Base-by-base conservation (phyloP, 2,888 invertebrate genomes). In the Parochlus steinenii region DNA sequence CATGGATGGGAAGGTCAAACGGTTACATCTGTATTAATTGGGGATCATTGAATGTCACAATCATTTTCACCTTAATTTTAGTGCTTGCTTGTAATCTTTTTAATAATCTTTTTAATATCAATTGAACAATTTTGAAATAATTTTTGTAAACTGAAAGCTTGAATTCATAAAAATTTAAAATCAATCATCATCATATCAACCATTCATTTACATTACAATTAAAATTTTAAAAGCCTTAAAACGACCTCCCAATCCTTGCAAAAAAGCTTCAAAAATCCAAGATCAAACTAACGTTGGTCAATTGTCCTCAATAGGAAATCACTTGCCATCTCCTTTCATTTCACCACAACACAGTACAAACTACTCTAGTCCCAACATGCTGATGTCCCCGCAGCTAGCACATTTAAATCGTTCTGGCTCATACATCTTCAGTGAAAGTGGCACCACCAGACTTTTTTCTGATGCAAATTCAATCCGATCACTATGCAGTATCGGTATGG, bases 401-500 rank as follows among this genome's bases (percentile, higher is more conserved):
- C 47, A 63, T 64, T 45, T 52, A 38, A 44, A 49, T 27, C 45
- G 51, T 41, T 46, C 53, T 17, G 58, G 58, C 47, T 65, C 66
- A 42, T 61, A 61, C 46, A 65, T 71, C 40, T 71, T 71, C 48
- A 65, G 69, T 37, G 79, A 79, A 44, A 63, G 62, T 42, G 65
- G 68, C 43, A 69, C 67, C 47, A 54, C 58, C 42, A 55, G 53
- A 42, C 56, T 64, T 42, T 63, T 58, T 45, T 62, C 66, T 34
- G 80, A 80, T 61, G 74, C 74, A 30, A 71, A 74, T 20, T 81
- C 81, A 20, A 70, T 81, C 42, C 65, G 79, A 43, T 82, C 82
- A 30, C 68, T 82, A 47, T 80, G 82, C 38, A 82, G 83, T 33
- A 81, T 85, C 46, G 83, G 83, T 33, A 77, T 86, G 72, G 86